Evolutionary conservation across 37 sponge, comb jelly and placozoan species (phyloP), one percentile per base, ranked within the genome.

Genomic region (Oopsacas minuta): DNA sequence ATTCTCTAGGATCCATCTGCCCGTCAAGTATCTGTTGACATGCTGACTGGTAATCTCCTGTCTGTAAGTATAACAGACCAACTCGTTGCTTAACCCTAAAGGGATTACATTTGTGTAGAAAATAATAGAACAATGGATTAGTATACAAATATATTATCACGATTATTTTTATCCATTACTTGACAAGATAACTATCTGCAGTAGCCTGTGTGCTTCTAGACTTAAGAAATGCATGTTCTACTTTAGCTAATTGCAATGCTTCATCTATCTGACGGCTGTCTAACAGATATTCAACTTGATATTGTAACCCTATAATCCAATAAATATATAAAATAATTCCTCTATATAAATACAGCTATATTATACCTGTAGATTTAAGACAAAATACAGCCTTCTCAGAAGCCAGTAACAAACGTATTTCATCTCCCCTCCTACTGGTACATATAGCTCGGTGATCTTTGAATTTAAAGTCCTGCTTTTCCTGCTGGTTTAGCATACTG

Each of bases 171-270:
- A n/a, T n/a, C n/a, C n/a, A n/a, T n/a, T n/a, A 61, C 75, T 61
- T 61, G 75, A 61, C 75, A 25, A 61, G 75, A 61, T 61, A 61
- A 34, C 17, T 61, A 12, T 61, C 75, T 25, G 75, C 75, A 20
- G 75, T 61, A 25, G 75, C 75, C 30, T 61, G 75, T 10, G 75
- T 61, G 22, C 75, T 61, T 61, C 75, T 61, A 61, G 75, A 61
- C 75, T 61, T 61, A n/a, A 61, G 75, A 61, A 61, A 61, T 5
- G 75, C 75, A 12, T 61, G 75, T n/a, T 61, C 75, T n/a, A 61
- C 75, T 61, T 92, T 87, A 37, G 93, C 93, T 37, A 92, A 20
- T 39, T 87, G 34, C 23, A 92, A 61, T 20, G 93, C 93, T 82
- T 92, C 93, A 49, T 92, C 90, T 0, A 92, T 85, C 39, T 86